These are phyloP conservation scores for Eumacrocentrus americanus DNA, from an alignment of 2,888 invertebrate species.

Conservation along the genomic window DNA sequence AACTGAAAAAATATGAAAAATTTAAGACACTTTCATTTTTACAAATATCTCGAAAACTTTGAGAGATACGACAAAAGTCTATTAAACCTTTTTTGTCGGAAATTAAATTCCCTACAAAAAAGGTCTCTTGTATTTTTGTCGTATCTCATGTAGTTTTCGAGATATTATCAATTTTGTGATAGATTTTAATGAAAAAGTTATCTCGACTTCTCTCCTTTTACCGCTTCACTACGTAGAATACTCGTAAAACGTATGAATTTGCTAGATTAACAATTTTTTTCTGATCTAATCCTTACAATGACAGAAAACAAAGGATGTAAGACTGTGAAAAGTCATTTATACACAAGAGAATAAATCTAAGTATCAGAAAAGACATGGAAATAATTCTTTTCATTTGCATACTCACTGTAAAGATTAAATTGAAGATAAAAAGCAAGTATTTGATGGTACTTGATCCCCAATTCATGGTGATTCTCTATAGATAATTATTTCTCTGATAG, in stretches of 20 bases:
- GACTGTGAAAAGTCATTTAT: neutral
- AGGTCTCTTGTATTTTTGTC: neutral
- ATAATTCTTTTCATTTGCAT: too few species aligned
- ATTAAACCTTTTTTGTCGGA: neutral
- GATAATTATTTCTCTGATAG: too few species aligned
- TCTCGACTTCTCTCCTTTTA: too few species aligned
- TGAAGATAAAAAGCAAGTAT: slow-evolving; percentile 82
- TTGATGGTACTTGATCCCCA: slow-evolving; percentile 80
- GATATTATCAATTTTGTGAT: neutral
- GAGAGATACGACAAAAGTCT: neutral
- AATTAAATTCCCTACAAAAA: neutral
- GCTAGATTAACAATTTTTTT: too few species aligned
- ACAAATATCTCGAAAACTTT: neutral
- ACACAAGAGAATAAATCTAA: neutral
- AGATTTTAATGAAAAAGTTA: too few species aligned
- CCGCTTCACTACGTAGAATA: too few species aligned
- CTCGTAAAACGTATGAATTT: too few species aligned
- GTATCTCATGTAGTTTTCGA: neutral
- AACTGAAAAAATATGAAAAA: too few species aligned
- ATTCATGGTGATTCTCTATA: slow-evolving; percentile 46
- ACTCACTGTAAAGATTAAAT: slow-evolving; percentile 80
- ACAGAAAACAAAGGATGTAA: too few species aligned
- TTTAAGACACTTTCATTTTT: neutral
- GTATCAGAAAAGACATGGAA: too few species aligned
- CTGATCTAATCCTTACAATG: too few species aligned